Evolutionary conservation across 2,797 vertebrate genomes (phyloP).

Genomic region (Steatocranus sp.): DNA sequence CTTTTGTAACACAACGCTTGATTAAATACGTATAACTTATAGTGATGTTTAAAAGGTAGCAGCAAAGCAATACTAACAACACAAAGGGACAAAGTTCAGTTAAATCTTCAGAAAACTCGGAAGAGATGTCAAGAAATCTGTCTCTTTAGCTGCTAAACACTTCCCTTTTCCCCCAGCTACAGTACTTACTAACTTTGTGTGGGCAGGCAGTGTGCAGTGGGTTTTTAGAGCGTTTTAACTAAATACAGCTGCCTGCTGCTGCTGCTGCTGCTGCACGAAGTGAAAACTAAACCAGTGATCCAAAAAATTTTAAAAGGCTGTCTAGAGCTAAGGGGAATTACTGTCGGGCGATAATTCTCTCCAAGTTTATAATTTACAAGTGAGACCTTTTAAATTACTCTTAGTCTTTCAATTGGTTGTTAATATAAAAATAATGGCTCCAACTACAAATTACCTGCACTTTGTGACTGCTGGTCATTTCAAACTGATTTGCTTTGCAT

Average conservation of each 20-base stretch:
- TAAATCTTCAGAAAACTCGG: not conserved
- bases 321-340: not conserved
- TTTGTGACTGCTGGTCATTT: not conserved
- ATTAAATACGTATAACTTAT: not conserved
- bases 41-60: not conserved
- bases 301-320: not conserved
- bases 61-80: fast-evolving
- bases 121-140: not conserved
- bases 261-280: not conserved
- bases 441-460: not conserved
- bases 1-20: not conserved
- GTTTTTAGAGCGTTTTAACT: not conserved
- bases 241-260: not conserved
- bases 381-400: not conserved
- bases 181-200: not conserved
- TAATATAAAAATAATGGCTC: not conserved
- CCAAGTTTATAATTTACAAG: not conserved
- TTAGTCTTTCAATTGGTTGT: not conserved
- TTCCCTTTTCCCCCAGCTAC: not conserved
- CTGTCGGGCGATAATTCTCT: not conserved
- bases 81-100: not conserved
- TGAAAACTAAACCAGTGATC: not conserved
- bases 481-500: not conserved
- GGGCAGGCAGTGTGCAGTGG: not conserved
- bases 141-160: not conserved